These are phyloP conservation scores for Apis mellifera DNA, from an alignment of 1,140 invertebrate genomes.

Conservation along the genomic window Amel_HAv3.1 CM009931.2:366501-367000, in stretches of 20 bases:
- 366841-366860: neutral
- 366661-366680: conserved; percentile 49
- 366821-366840: too few relatives aligned
- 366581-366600: conserved; percentile 48
- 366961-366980: neutral
- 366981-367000: neutral
- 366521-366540: conserved; percentile 55
- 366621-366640: conserved; percentile 42
- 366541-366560: conserved; percentile 28
- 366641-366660: conserved; percentile 58
- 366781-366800: neutral
- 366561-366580: conserved; percentile 29
- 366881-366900: neutral
- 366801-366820: too few relatives aligned
- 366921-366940: neutral
- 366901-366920: neutral
- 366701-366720: neutral
- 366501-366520: conserved; percentile 54
- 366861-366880: neutral
- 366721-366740: conserved; percentile 9
- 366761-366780: neutral
- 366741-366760: neutral
- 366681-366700: conserved; percentile 36
- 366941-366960: neutral
- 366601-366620: conserved; percentile 53